phyloP scores from a whole-genome alignment of 2,797 vertebrate genomes.

The Hydrocynus forskahlii region DNA sequence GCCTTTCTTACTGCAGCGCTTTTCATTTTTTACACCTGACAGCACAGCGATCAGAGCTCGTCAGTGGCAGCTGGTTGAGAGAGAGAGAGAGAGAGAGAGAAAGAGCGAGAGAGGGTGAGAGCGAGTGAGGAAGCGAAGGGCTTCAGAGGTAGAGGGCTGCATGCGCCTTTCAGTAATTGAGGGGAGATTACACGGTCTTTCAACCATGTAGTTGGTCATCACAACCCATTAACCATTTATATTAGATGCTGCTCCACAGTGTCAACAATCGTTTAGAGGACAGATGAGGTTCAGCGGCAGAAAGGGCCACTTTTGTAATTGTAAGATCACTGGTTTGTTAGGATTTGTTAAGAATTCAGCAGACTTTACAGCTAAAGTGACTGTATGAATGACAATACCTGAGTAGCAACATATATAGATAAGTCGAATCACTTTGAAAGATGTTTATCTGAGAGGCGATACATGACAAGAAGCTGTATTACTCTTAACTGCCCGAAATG shows the following conservation, averaged over 20 bases:
- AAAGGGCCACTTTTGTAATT: slow-evolving; percentile 45
- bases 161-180: slow-evolving; percentile 93
- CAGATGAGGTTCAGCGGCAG: slow-evolving; percentile 71
- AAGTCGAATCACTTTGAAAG: slow-evolving; percentile 21
- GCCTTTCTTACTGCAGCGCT: slow-evolving; percentile 81
- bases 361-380: not conserved
- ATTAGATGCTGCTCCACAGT: slow-evolving; percentile 91
- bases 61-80: slow-evolving; percentile 84
- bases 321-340: slow-evolving; percentile 28
- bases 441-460: not conserved
- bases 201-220: slow-evolving; percentile 94
- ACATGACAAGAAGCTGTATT: slow-evolving; percentile 3
- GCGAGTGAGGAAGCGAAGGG: slow-evolving; percentile 39
- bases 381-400: not conserved
- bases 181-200: slow-evolving; percentile 93
- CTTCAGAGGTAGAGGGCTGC: slow-evolving; percentile 67
- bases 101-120: slow-evolving; percentile 27
- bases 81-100: slow-evolving; percentile 36
- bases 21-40: slow-evolving; percentile 91
- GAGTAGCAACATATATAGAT: not conserved
- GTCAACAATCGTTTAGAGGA: slow-evolving; percentile 92
- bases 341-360: slow-evolving; percentile 37
- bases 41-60: slow-evolving; percentile 83
- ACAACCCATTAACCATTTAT: slow-evolving; percentile 91
- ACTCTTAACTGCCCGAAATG: slow-evolving; percentile 1